Evolutionary conservation across 2,888 invertebrate species (phyloP), one percentile per base, ranked within the genome.

Genomic region (Caenorhabditis sp.): DNA sequence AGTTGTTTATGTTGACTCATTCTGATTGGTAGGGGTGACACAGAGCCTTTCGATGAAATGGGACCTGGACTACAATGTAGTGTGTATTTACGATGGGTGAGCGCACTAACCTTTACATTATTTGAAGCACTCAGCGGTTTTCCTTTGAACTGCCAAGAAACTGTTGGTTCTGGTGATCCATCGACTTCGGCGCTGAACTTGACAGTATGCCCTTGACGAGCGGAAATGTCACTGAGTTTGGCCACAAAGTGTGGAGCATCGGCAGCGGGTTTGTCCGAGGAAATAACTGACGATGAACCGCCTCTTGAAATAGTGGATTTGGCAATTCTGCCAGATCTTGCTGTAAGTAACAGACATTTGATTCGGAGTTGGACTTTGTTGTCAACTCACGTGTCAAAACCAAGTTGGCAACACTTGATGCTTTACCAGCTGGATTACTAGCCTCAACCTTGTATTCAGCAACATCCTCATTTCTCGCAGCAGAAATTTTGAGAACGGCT

Each of bases 381-480:
- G n/a, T n/a, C n/a, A 10, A 57, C 77, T 72, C 43, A 83, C 83
- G 82, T 24, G 81, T 74, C 17, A 83, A 66, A 27, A 87, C 84
- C 23, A 88, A 75, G 53, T 86, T 87, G 23, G 89, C 89, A 12
- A 88, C 88, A n/a, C 88, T 88, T 67, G 88, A 86, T 36, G 89
- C 88, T 81, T 90, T 89, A 57, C 90, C 90, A 58, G 88, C 88
- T 58, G 89, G 88, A 82, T 90, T 90, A 51, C 88, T 84, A 23
- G 94, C 94, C 37, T 94, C 92, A 53, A 81, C 80, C 89, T 94
- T 94, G 90, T 99, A 99, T 69, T 88, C 87, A n/a, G 97, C 99
- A 88, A 97, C 96, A 88, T 99, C 97, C 90, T 99, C 97, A 26
- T 96, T 96, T 51, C 63, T 61, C 10, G 77, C 73, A 89, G 96